A percentile compares a stretch with the other conserved stretches of the same genome.
These are phyloP conservation scores for Pyrgus malvae DNA, from an alignment of 2,888 invertebrate genomes.

Conservation along the genomic window DNA sequence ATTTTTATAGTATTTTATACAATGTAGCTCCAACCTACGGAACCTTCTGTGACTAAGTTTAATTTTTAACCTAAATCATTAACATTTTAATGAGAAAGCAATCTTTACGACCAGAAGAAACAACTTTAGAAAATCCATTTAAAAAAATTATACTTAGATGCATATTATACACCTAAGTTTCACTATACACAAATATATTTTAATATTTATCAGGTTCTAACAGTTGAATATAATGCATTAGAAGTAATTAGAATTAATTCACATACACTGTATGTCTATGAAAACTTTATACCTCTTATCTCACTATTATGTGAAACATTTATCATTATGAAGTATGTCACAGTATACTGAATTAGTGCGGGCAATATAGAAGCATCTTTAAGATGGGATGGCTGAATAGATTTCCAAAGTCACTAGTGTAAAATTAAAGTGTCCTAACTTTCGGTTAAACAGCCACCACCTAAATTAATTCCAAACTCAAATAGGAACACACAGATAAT, in stretches of 20 bases:
- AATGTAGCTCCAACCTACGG: slow-evolving; percentile 67
- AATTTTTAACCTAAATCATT: slow-evolving; percentile 57
- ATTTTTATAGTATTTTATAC: slow-evolving; percentile 75
- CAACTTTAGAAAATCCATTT: slow-evolving; percentile 65
- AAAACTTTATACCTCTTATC: slow-evolving; percentile 1
- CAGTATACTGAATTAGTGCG: slow-evolving; percentile 46
- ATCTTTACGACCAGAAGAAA: slow-evolving; percentile 56
- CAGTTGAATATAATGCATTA: slow-evolving; percentile 19
- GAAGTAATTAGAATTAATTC: slow-evolving; percentile 19
- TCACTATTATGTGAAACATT: slow-evolving; percentile 47
- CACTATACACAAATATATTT: slow-evolving; percentile 48
- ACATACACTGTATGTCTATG: slow-evolving; percentile 14
- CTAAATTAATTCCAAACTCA: slow-evolving; percentile 57
- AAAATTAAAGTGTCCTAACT: slow-evolving; percentile 41
- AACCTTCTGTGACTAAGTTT: slow-evolving; percentile 71
- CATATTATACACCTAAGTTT: slow-evolving; percentile 44
- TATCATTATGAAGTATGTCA: slow-evolving; percentile 55
- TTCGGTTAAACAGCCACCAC: slow-evolving; percentile 51
- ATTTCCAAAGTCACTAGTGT: slow-evolving; percentile 67
- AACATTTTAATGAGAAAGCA: slow-evolving; percentile 60
- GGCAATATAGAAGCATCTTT: slow-evolving; percentile 50
- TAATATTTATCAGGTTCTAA: slow-evolving; percentile 9
- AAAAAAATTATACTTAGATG: slow-evolving; percentile 60
- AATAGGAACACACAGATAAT: slow-evolving; percentile 61
- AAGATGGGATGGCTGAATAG: slow-evolving; percentile 48